phyloP scores from a whole-genome alignment of 2,113 vertebrate species.

The Cygnus buccinator region DNA sequence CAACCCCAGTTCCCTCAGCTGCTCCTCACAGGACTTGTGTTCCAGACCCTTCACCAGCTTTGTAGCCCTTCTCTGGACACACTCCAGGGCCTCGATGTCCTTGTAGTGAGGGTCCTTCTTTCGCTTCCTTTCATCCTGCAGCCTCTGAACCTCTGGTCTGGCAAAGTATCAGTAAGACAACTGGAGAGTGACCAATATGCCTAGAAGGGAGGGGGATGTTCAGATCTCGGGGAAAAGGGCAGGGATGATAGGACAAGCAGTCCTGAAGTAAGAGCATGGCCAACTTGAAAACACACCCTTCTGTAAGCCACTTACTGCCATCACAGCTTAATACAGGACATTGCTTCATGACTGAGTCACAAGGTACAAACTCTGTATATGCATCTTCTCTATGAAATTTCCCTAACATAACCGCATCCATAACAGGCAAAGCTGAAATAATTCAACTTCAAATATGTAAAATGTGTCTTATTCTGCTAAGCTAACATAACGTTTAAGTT shows the following conservation, averaged over 20 bases:
- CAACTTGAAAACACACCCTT: neutral
- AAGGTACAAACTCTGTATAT: neutral
- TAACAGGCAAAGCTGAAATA: neutral
- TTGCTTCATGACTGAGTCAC: neutral
- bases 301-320: neutral
- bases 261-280: neutral
- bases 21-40: too few relatives aligned
- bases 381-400: neutral
- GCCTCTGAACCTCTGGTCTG: neutral
- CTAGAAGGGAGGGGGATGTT: neutral
- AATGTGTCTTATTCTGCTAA: neutral
- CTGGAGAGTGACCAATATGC: neutral
- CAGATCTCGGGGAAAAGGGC: neutral
- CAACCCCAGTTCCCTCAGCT: too few relatives aligned
- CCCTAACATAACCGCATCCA: neutral
- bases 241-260: neutral
- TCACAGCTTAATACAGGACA: neutral
- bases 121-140: neutral
- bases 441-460: neutral
- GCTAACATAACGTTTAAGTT: slow-evolving; percentile 29
- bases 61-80: too few relatives aligned
- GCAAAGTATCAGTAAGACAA: neutral
- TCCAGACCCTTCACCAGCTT: too few relatives aligned
- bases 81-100: too few relatives aligned
- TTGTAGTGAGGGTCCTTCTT: too few relatives aligned